Percentiles rank a stretch among this genome's conserved stretches.
phyloP scores from a whole-genome alignment of 2,113 vertebrate genomes.

The Xyliphius kryptos region DNA sequence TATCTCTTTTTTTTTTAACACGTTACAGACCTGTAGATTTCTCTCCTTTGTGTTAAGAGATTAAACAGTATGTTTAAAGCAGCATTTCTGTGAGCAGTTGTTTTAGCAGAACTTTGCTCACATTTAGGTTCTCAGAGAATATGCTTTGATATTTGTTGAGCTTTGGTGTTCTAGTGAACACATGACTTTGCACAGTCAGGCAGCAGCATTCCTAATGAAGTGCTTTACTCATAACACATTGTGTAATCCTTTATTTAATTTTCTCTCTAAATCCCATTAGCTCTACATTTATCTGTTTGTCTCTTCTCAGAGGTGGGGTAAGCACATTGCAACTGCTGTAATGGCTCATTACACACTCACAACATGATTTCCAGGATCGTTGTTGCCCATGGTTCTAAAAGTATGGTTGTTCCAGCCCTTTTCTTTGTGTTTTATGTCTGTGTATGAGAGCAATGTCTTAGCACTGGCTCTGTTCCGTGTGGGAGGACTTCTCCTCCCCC shows the following conservation, averaged over 20 bases:
- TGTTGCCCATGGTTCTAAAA: conserved; percentile 17
- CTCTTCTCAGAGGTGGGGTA: conserved; percentile 10
- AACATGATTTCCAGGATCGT: conserved; percentile 9
- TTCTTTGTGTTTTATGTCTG: conserved; percentile 7
- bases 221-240: conserved; percentile 12
- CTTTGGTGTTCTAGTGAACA: background rate
- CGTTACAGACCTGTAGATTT: too few relatives aligned
- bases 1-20: too few relatives aligned
- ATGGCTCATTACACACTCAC: conserved; percentile 26
- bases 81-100: too few relatives aligned
- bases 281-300: conserved; percentile 5
- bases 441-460: too few relatives aligned
- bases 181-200: background rate
- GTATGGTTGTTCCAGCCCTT: conserved; percentile 3
- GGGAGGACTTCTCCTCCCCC: too few relatives aligned
- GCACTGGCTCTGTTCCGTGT: too few relatives aligned
- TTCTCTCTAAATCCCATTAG: conserved; percentile 24
- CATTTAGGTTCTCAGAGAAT: too few relatives aligned
- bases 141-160: too few relatives aligned
- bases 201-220: conserved; percentile 15
- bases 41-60: too few relatives aligned
- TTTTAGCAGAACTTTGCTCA: too few relatives aligned
- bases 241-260: conserved; percentile 33
- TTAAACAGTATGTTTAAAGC: too few relatives aligned
- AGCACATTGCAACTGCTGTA: conserved; percentile 5